Base-by-base conservation (phyloP, 2,113 vertebrate species). In the Heptranchias perlo region DNA sequence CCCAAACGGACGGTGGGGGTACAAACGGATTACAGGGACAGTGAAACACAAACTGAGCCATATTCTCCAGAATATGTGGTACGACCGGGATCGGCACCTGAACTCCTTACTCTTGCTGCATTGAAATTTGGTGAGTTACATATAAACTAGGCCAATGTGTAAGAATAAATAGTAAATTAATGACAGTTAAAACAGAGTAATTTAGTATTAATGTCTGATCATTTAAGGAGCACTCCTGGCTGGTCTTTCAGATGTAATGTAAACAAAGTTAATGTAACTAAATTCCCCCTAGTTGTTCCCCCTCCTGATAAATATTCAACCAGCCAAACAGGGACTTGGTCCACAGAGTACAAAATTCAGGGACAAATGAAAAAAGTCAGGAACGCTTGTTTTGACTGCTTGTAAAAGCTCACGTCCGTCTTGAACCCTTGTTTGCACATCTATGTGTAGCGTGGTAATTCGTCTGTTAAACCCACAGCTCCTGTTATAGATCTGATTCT, bases 11-110 rank as follows among this genome's bases (percentile, higher is more conserved):
- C 98, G 0, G 97, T 99, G 96, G 98, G 97, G 2, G 98, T 98
- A 16, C 99, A 99, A 97, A 99, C 99, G 0, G 99, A 99, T 96
- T 99, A 98, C 97, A 98, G 99, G 91, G 99, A 99, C 96, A 98
- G 98, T 10, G 99, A 99, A 96, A 96, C 98, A 13, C 99, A 99
- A 96, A 99, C 99, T 0, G 98, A 99, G 94, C 99, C 99, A 0
- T 99, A 98, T 97, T 98, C 98, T 96, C 98, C 99, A 4, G 98
- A 98, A 62, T 99, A 98, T n/a, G 69, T 98, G 35, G 96, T 98
- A 10, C 97, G 65, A 28, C 97, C 97, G 11, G 98, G 98, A 54
- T 98, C 98, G 4, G 96, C 98, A 65, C 98, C 99, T 89, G 99
- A 99, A 96, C 98, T 99, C 95, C 97, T 99, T 96, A 98, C 98